These are phyloP conservation scores for Microctonus aethiopoides DNA, from an alignment of 2,888 invertebrate species.

Conservation along the genomic window DNA sequence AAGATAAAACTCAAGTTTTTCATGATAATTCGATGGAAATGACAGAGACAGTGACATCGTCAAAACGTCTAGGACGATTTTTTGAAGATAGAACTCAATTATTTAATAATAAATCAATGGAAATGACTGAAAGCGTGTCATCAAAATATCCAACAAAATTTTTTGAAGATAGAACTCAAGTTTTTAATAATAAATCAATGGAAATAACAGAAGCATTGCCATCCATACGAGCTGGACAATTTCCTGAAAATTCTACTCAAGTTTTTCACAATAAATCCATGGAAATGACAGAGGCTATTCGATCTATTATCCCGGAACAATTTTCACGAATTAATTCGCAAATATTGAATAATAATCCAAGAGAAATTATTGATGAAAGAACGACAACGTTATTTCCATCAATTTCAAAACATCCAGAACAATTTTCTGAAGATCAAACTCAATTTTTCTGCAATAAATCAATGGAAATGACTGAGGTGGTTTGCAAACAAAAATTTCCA, in stretches of 20 bases:
- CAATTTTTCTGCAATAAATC: slow-evolving; percentile 14
- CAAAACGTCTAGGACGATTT: too few relatives aligned
- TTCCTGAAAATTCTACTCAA: neutral
- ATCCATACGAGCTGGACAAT: neutral
- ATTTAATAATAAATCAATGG: slow-evolving; percentile 19
- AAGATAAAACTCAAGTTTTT: slow-evolving; percentile 17
- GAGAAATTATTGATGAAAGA: slow-evolving; percentile 34
- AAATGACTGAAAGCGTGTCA: slow-evolving; percentile 18
- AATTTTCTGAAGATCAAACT: neutral
- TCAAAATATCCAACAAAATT: neutral
- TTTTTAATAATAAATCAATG: slow-evolving; percentile 29
- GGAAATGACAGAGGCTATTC: slow-evolving; percentile 36
- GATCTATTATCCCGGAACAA: neutral
- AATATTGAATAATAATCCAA: slow-evolving; percentile 21
- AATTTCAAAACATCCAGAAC: neutral
- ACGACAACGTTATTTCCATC: neutral
- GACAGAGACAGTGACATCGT: slow-evolving; percentile 13
- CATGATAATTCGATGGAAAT: slow-evolving; percentile 27
- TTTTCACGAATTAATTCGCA: slow-evolving; percentile 6
- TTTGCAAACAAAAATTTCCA: neutral
- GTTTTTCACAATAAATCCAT: slow-evolving; percentile 26
- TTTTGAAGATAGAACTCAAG: slow-evolving; percentile 16
- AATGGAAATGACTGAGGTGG: slow-evolving; percentile 39
- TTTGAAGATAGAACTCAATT: slow-evolving; percentile 1
- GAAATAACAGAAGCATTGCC: slow-evolving; percentile 33